Base-by-base conservation (phyloP, 2,888 invertebrate species). In the Stomorhina lunata region DNA sequence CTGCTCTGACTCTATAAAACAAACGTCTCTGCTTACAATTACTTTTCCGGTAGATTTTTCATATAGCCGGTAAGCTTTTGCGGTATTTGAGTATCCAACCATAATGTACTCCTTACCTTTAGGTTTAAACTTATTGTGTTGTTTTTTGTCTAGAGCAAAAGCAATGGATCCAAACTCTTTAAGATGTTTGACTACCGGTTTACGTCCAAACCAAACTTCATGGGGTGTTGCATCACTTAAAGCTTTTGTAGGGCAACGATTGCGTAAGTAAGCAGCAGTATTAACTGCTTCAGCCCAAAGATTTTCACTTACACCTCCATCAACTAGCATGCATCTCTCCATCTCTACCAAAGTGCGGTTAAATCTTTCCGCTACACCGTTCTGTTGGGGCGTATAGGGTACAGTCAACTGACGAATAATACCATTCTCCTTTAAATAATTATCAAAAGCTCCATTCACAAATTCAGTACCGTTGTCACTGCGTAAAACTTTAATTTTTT, bases 21-120 rank as follows among this genome's bases (percentile, higher is more conserved):
- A 63, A 12, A 78, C 69, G 32, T 71, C 78, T 40, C 48, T 48
- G 48, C 78, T 78, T n/a, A 78, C 34, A 9, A 78, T 71, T 17
- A 63, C 50, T 55, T 17, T 32, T 43, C 27, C 2, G 0, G 55
- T 78, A 20, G 40, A 6, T 1, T 32, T 63, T 9, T 73, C 80
- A 37, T 68, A 80, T 25, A 80, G 22, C 17, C 73, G 12, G 32
- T 80, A 80, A 2, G 73, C 80, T 37, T 80, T 80, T 25, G 80
- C 17, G 3, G 43, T 68, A 1, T 48, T 27, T n/a, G 68, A 68
- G 22, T 68, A 68, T 1, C 55, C 68, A 2, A 68, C 68, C 40
- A 68, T 37, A 6, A 45, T 34, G 12, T 66, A 50, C n/a, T 66
- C 37, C 2, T 6, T 66, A 12, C 66, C 66, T 34, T 37, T 66